Base-by-base conservation (phyloP, 2,113 vertebrate species). In the Brachyhypopomus occidentalis region DNA sequence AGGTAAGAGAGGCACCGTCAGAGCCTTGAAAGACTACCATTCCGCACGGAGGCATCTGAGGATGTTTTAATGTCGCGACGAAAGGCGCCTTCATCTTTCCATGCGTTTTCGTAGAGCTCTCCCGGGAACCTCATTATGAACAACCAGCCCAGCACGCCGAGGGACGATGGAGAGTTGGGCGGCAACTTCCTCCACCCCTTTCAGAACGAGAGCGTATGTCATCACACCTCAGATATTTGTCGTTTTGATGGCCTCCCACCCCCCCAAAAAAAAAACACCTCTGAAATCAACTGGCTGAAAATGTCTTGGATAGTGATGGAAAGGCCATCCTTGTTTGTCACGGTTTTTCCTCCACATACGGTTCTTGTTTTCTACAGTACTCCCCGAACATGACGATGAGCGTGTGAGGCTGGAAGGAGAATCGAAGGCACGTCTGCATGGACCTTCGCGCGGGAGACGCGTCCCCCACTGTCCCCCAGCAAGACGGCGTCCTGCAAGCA, bases 161-260 rank as follows among this genome's bases (percentile, higher is more conserved):
- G 98, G 83, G 97, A 98, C 92, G 98, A 99, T 34, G 94, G 97
- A 75, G 97, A 99, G 90, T 98, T 99, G 95, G 95, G 96, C 85
- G 96, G 96, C 87, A 99, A 96, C 93, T 99, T 99, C 93, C 94
- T 99, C 90, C 98, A 98, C 89, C 97, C 97, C 88, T 99, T 99
- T 92, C 97, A 98, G 94, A 99, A 95, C 84, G 97, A 98, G 89
- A 98, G 96, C 83, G 92, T 92, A 84, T 56, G 85, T 81, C 48
- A 60, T 19, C 45, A 7, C 41, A 34, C 55, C 75, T 67, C 52
- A 23, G 2, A 63, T 2, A 34, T 30, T 27, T 72, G 60, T n/a
- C 38, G 12, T 58, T 59, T 78, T 70, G 52, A 69, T n/a, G n/a
- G 11, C 38, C 48, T 38, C 34, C 63, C 45, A 11, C 9, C 20